Base-by-base conservation (phyloP, 23 tunicate genomes). In the Trididemnum nubilum region DNA sequence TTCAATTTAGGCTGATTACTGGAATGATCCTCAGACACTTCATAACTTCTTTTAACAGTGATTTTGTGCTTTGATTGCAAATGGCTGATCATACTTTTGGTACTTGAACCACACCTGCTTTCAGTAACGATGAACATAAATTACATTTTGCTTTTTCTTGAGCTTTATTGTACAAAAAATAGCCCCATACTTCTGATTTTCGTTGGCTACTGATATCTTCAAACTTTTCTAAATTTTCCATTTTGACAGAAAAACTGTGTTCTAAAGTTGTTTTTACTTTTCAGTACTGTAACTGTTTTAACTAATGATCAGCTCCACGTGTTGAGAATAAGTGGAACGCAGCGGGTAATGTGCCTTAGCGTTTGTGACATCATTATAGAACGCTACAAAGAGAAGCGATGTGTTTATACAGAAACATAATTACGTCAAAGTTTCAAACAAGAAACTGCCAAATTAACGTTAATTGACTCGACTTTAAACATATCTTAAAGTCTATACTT, bases 1-100 rank as follows among this genome's bases (percentile, higher is more conserved):
- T 61, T 61, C 67, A 26, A 61, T 61, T 61, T 61, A 3, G 67
- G 67, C n/a, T 61, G 28, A 21, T 21, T n/a, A n/a, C n/a, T n/a
- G n/a, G n/a, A n/a, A n/a, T n/a, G n/a, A 61, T 61, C 29, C 26
- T 61, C 29, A 31, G 37, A 5, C 26, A 32, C 75, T 70, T 70
- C 75, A 70, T 70, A 4, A 70, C 75, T 26, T 28, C 75, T 70
- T 73, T 37, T 19, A 2, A 73, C 59, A 39, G 28, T 5, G 33
- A 73, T 73, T 36, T 26, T 38, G 26, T 73, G 79, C 79, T 73
- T 73, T 4, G 33, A 73, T 49, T 73, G 37, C 59, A 73, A 39
- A 26, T 73, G 60, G 28, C 28, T 73, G 32, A 73, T 73, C 32
- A 38, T 12, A 73, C 60, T 73, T 73, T 39, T 39, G 30, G 60